Base-by-base conservation (phyloP, 2,113 vertebrate species). In the Syngnathus floridae region DNA sequence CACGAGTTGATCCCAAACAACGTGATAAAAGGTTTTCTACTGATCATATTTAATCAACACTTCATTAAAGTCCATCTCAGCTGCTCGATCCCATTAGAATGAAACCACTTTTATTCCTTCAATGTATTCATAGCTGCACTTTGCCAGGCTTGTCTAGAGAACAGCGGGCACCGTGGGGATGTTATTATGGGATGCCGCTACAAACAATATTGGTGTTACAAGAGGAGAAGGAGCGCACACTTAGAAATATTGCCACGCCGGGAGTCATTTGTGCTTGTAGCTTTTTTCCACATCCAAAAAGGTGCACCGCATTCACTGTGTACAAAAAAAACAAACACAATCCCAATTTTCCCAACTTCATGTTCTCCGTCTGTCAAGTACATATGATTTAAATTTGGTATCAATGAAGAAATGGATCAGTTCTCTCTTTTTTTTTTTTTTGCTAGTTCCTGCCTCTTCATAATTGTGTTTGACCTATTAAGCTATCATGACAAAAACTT, bases 141-240 rank as follows among this genome's bases (percentile, higher is more conserved):
- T 51, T n/a, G 48, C n/a, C 48, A n/a, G 48, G 10, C 48, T 51
- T 51, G 8, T 51, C 48, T 51, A 8, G 48, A 51, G 48, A 51
- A 21, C 48, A 21, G 48, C 48, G 19, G 3, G n/a, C 48, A 12
- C 51, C 21, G 51, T 54, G 51, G 51, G 51, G 51, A 54, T 54
- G 51, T 54, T 54, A 54, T 54, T 54, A 54, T 26, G 51, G 51
- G 51, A 54, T 54, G 51, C 51, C 26, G 22, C 51, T 26, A 26
- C 51, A 54, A 54, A 54, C 51, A 54, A 54, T 54, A 26, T 26
- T 26, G 51, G 51, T 13, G 21, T 54, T 54, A 54, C 51, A 54
- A 54, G 51, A 54, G 51, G 51, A 54, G 51, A 54, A 51, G 48
- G 21, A 22, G 21, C 21, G n/a, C 48, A 4, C 48, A 51, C 19